Percentiles rank a stretch among this genome's conserved stretches.
Conservation (phyloP, 2,888 invertebrate genomes). For the Phyllotreta cruciferae region DNA sequence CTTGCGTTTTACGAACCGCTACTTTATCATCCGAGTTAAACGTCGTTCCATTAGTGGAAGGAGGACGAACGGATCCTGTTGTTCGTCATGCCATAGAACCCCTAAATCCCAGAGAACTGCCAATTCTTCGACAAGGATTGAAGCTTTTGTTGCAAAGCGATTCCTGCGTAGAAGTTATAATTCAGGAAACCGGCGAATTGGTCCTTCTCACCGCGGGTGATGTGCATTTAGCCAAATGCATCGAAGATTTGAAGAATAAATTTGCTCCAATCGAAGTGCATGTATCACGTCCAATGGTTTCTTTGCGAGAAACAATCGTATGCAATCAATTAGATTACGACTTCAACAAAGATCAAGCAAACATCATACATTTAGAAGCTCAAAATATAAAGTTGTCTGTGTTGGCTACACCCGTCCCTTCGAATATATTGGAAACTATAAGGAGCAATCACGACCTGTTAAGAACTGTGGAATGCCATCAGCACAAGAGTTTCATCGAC, state of each 20-base stretch:
- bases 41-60: slow-evolving; percentile 88
- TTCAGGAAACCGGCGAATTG: slow-evolving; percentile 95
- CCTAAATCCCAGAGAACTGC: slow-evolving; percentile 78
- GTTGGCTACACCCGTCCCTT: slow-evolving; percentile 79
- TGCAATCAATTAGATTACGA: slow-evolving; percentile 71
- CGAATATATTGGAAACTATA: slow-evolving; percentile 71
- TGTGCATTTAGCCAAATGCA: slow-evolving; percentile 94
- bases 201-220: slow-evolving; percentile 96
- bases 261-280: slow-evolving; percentile 88
- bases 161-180: slow-evolving; percentile 87
- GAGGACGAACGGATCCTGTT: slow-evolving; percentile 82
- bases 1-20: slow-evolving; percentile 85
- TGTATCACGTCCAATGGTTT: slow-evolving; percentile 95
- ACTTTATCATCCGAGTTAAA: slow-evolving; percentile 82
- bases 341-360: slow-evolving; percentile 74
- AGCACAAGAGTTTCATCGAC: slow-evolving; percentile 52
- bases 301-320: slow-evolving; percentile 93
- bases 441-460: slow-evolving; percentile 76
- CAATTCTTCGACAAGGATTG: slow-evolving; percentile 76
- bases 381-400: slow-evolving; percentile 66
- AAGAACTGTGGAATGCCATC: slow-evolving; percentile 64
- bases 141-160: slow-evolving; percentile 92
- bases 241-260: slow-evolving; percentile 84
- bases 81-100: slow-evolving; percentile 94
- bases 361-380: slow-evolving; percentile 38